Evolutionary conservation across 2,113 vertebrate species (phyloP).

Genomic region (Syngnathus typhle): DNA sequence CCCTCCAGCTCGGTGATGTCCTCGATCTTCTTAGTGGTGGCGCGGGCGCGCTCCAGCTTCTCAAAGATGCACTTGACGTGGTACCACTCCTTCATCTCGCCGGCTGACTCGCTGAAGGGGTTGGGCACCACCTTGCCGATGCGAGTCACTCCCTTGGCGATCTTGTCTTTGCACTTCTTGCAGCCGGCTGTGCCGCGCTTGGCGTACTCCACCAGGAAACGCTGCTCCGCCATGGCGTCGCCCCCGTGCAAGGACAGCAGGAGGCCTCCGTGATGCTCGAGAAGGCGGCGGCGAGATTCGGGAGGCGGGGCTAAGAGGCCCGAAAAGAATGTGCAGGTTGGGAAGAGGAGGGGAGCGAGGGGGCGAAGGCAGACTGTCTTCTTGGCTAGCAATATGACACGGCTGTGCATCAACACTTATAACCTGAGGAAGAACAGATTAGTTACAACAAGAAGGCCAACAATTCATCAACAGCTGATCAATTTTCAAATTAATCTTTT

Average conservation of each 20-base stretch:
- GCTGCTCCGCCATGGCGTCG: conserved; percentile 83
- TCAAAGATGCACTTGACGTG: conserved; percentile 95
- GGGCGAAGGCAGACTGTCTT: background rate
- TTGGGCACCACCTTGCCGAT: conserved; percentile 95
- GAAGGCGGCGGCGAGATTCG: background rate
- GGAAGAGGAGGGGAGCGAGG: background rate
- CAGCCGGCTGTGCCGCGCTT: conserved; percentile 92
- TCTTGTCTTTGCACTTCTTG: conserved; percentile 98
- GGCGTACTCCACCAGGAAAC: conserved; percentile 92
- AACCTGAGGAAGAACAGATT: background rate
- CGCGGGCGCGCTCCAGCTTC: conserved; percentile 89
- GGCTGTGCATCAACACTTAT: conserved; percentile 1
- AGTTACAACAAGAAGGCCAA: background rate
- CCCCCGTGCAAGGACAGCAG: conserved; percentile 31
- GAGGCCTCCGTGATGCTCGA: conserved; percentile 4
- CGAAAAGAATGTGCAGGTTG: background rate
- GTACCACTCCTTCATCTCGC: conserved; percentile 99
- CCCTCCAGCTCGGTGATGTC: conserved; percentile 94
- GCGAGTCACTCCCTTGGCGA: conserved; percentile 84
- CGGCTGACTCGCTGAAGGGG: conserved; percentile 91
- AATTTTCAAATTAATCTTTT: no score
- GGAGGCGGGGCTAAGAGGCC: background rate
- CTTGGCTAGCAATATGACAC: background rate
- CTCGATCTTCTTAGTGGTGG: conserved; percentile 93
- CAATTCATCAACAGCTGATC: no score